Percentiles rank a stretch among this genome's conserved stretches.
phyloP scores from a whole-genome alignment of 2,888 invertebrate species.

The Lasius fuliginosus region DNA sequence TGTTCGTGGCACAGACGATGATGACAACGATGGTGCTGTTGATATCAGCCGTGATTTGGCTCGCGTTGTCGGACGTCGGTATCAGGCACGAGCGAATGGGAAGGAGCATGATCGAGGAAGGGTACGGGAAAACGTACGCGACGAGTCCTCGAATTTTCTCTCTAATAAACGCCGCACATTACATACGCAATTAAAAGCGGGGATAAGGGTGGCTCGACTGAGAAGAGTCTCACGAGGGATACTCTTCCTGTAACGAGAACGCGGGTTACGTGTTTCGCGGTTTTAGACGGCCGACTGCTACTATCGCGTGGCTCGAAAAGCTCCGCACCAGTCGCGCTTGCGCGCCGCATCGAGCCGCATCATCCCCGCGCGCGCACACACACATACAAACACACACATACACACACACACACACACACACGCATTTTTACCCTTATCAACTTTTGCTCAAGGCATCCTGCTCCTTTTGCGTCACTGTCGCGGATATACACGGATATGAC shows the following conservation, averaged over 20 bases:
- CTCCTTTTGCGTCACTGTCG: slow-evolving; percentile 47
- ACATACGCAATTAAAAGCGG: slow-evolving; percentile 24
- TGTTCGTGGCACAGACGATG: background rate
- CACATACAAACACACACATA: background rate
- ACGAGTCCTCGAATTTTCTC: background rate
- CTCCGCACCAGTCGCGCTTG: slow-evolving; percentile 77
- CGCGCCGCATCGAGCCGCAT: slow-evolving; percentile 74
- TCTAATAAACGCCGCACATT: background rate
- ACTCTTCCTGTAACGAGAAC: slow-evolving; percentile 64
- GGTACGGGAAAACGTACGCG: background rate
- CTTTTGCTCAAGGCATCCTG: slow-evolving; percentile 43
- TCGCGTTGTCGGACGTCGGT: slow-evolving; percentile 33
- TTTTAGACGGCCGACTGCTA: slow-evolving; percentile 82
- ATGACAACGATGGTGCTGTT: background rate
- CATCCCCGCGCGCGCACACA: slow-evolving; percentile 60
- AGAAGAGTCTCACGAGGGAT: slow-evolving; percentile 52
- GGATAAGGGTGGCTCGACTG: background rate
- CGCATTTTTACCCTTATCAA: slow-evolving; percentile 57
- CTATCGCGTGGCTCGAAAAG: slow-evolving; percentile 84
- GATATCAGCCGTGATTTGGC: slow-evolving; percentile 23
- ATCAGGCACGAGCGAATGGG: background rate
- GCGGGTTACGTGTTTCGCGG: slow-evolving; percentile 82
- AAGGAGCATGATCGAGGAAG: slow-evolving; percentile 13
- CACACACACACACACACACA: slow-evolving; percentile 18
- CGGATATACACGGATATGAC: slow-evolving; percentile 37